Base-by-base conservation (phyloP, 2,797 vertebrate species). In the Silurus lanzhouensis region DNA sequence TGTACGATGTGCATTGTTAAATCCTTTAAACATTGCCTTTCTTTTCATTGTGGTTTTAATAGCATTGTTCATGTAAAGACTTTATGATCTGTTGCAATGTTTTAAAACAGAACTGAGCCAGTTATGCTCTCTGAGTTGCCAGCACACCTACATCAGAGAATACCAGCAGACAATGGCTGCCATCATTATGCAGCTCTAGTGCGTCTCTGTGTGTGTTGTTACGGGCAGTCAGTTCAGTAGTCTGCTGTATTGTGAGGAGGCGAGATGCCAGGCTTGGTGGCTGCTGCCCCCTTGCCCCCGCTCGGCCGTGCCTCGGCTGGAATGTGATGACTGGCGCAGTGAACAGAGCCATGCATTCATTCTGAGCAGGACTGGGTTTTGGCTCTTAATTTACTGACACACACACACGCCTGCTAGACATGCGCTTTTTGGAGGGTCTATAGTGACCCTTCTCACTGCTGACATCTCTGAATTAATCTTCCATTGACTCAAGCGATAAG, bases 301-400 rank as follows among this genome's bases (percentile, higher is more conserved):
- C 90, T 89, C 92, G 89, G 86, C 93, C 90, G 82, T 90, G 93
- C 93, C 95, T 95, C 94, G 90, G 91, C 89, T 92, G 94, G 95
- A 96, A 96, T 96, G 95, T 94, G 94, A 94, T 95, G 94, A 94
- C 92, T 92, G 89, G 92, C 15, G 80, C 91, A 66, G 64, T 4
- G 89, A 91, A 95, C 94, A 95, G 95, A 95, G 94, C 93, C 89
- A 84, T 74, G 90, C 90, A 95, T 96, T 96, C 93, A 95, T 88
- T 79, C 86, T 85, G 88, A 58, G 71, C 63, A 81, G 22, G 55
- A 82, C 75, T 38, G 38, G 72, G 81, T 85, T 88, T 78, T 88
- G 85, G 75, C 81, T 86, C 52, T 38, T 77, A 44, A 57, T 78
- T 81, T 87, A 76, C 81, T 80, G 85, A 78, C 81, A 84, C 83